Evolutionary conservation across 2,797 vertebrate species (phyloP).

Genomic region (Rhynchonycteris naso): DNA sequence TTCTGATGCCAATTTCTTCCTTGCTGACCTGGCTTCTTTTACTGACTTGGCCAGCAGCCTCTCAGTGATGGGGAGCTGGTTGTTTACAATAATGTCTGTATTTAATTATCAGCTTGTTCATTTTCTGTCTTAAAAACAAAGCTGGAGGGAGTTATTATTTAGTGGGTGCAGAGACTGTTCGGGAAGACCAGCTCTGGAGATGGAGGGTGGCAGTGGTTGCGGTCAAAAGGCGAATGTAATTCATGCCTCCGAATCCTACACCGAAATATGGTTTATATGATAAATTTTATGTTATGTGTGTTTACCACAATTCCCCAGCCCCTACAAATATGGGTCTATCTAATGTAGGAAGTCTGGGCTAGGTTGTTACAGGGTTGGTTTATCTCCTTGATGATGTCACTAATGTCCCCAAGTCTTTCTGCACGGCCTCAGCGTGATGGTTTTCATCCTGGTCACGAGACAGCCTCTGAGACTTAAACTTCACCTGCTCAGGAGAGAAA

Average conservation of each 20-base stretch:
- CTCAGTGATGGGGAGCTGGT: not conserved
- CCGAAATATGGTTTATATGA: not conserved
- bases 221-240: not conserved
- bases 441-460: not conserved
- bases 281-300: not conserved
- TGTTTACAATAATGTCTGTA: not conserved
- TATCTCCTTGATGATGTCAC: not conserved
- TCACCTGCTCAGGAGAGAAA: not conserved
- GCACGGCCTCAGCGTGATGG: not conserved
- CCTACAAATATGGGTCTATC: not conserved
- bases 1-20: not conserved
- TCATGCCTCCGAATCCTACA: not conserved
- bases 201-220: not conserved
- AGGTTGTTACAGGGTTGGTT: not conserved
- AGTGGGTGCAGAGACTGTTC: not conserved
- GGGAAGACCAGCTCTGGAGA: not conserved
- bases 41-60: not conserved
- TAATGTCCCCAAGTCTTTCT: not conserved
- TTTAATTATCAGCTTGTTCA: not conserved
- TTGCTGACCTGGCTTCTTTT: not conserved
- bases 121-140: slow-evolving; percentile 14
- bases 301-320: not conserved
- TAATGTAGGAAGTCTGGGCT: not conserved
- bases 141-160: not conserved
- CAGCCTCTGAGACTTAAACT: not conserved